Conservation (phyloP, 2,113 vertebrate species). For the Entomyzon cyanotis region DNA sequence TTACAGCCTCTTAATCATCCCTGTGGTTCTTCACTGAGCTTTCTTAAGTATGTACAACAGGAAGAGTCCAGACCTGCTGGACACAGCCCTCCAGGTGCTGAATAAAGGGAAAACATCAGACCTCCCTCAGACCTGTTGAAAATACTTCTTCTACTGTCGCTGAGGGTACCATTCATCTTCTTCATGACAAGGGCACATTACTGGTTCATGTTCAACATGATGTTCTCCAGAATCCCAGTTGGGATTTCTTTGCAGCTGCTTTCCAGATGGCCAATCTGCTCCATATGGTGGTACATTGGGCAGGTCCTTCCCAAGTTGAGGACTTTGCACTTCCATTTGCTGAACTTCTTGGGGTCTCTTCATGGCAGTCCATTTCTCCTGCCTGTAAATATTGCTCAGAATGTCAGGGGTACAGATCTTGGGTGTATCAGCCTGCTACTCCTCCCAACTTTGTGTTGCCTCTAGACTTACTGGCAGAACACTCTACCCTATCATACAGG, state of each 20-base stretch:
- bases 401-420: neutral
- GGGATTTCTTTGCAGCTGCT: neutral
- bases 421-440: neutral
- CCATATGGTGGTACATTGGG: rapidly evolving
- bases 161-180: neutral
- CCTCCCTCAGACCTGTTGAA: neutral
- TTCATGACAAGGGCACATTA: neutral
- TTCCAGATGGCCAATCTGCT: neutral
- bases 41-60: neutral
- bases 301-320: neutral
- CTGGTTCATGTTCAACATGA: neutral
- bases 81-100: rapidly evolving
- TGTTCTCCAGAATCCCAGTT: neutral
- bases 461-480: neutral
- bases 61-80: neutral
- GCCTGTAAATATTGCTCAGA: neutral
- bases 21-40: neutral
- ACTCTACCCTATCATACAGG: neutral
- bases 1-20: neutral
- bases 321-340: neutral
- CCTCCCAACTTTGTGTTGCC: rapidly evolving
- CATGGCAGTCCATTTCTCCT: neutral
- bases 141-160: neutral
- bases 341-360: neutral
- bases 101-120: neutral